A percentile compares a stretch with the other conserved stretches of the same genome.
Evolutionary conservation across 2,888 invertebrate species (phyloP).

Genomic region (Cryptophagus acutangulus): DNA sequence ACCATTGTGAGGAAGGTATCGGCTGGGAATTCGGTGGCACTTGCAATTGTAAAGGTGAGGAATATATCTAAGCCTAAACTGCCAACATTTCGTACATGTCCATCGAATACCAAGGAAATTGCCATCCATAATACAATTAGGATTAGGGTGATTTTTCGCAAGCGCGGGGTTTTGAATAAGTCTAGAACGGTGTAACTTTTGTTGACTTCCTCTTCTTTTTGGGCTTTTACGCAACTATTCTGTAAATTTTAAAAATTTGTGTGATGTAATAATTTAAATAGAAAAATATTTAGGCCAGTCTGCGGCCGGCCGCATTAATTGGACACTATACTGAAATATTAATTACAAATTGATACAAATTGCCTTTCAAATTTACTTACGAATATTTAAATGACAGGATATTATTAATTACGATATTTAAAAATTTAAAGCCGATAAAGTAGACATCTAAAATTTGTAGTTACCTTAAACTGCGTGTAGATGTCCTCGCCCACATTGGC

Average conservation of each 20-base stretch:
- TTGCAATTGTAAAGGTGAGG: constrained; percentile 78
- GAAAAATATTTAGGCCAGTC: too few relatives aligned
- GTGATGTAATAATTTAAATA: constrained; percentile 4
- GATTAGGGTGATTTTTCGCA: constrained; percentile 70
- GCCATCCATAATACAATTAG: constrained; percentile 85
- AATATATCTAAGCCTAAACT: constrained; percentile 79
- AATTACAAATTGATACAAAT: neutral
- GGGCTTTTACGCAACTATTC: constrained; percentile 63
- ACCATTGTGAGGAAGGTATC: constrained; percentile 75
- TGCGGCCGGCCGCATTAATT: neutral
- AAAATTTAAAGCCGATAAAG: too few relatives aligned
- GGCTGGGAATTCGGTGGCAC: constrained; percentile 78
- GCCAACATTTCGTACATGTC: constrained; percentile 83
- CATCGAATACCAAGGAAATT: constrained; percentile 83
- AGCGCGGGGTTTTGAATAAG: constrained; percentile 71
- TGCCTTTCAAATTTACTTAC: too few relatives aligned
- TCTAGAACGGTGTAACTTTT: constrained; percentile 74
- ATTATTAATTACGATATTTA: too few relatives aligned
- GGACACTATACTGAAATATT: constrained; percentile 3
- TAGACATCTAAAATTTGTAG: too few relatives aligned
- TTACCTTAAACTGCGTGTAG: constrained; percentile 69
- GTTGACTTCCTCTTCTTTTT: constrained; percentile 66
- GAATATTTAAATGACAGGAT: too few relatives aligned
- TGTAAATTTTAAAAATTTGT: constrained; percentile 36
- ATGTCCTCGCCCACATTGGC: constrained; percentile 68